Percentiles rank a stretch among this genome's conserved stretches.
These are phyloP conservation scores for Parotia lawesii DNA, from an alignment of 2,113 vertebrate genomes.

Conservation along the genomic window DNA sequence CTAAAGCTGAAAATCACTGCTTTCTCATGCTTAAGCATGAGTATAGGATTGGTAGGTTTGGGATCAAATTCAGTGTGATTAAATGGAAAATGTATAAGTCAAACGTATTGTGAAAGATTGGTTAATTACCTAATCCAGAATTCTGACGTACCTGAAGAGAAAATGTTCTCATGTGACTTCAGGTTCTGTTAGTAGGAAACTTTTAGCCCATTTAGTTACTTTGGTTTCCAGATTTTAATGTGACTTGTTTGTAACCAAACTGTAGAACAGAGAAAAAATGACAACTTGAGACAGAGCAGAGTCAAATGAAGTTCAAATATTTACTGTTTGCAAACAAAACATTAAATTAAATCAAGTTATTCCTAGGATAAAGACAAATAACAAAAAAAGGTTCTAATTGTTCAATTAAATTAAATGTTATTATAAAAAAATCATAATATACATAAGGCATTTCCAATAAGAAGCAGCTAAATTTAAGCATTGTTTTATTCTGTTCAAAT, in stretches of 20 bases:
- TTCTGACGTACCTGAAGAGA: background rate
- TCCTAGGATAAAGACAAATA: background rate
- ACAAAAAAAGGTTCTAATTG: background rate
- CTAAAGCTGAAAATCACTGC: background rate
- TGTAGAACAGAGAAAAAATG: background rate
- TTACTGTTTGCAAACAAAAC: background rate
- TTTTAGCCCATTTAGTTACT: background rate
- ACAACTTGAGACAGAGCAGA: background rate
- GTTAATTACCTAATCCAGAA: background rate
- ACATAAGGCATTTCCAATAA: background rate
- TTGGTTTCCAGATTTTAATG: background rate
- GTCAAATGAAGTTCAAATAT: conserved; percentile 29
- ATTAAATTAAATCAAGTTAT: background rate
- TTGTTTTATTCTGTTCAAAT: background rate
- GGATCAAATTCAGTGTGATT: background rate
- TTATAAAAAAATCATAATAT: background rate
- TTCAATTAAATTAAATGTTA: background rate
- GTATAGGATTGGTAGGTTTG: background rate
- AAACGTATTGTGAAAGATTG: background rate
- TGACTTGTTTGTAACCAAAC: background rate
- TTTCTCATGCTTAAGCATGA: background rate
- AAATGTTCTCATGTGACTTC: background rate
- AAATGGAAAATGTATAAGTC: background rate
- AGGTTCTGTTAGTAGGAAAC: background rate
- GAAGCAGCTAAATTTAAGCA: background rate